Conservation (phyloP, 2,797 vertebrate genomes). For the Anabas testudineus region DNA sequence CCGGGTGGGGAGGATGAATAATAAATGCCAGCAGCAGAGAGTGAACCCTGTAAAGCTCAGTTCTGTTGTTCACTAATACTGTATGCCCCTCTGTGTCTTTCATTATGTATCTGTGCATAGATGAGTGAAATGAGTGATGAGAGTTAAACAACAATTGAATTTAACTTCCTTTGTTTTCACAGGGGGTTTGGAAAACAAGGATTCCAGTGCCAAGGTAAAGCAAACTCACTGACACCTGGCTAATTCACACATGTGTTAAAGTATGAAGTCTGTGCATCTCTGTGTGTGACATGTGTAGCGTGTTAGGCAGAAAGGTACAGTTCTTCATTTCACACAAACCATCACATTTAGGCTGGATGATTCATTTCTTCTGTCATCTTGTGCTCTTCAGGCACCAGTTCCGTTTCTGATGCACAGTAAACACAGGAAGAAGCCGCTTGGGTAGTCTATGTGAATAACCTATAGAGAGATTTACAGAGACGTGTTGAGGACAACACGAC, state of each 20-base stretch:
- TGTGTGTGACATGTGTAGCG: not conserved
- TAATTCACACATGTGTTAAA: slow-evolving; percentile 10
- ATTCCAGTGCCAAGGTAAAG: slow-evolving; percentile 99
- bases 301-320: not conserved
- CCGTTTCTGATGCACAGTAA: no score
- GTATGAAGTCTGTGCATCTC: slow-evolving; percentile 6
- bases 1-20: not conserved
- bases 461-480: not conserved
- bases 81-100: no score
- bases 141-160: slow-evolving; percentile 29
- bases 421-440: no score
- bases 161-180: slow-evolving; percentile 74
- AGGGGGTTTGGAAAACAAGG: slow-evolving; percentile 99
- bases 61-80: not conserved
- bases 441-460: no score
- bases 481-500: no score
- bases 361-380: no score
- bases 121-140: slow-evolving; percentile 4
- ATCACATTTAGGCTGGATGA: not conserved
- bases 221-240: slow-evolving; percentile 20
- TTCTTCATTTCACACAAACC: not conserved
- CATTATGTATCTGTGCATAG: not conserved
- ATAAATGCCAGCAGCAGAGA: not conserved
- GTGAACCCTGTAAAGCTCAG: not conserved
- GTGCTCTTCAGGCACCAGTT: no score